phyloP scores from a whole-genome alignment of 2,797 vertebrate species.

The Micromesistius poutassou region DNA sequence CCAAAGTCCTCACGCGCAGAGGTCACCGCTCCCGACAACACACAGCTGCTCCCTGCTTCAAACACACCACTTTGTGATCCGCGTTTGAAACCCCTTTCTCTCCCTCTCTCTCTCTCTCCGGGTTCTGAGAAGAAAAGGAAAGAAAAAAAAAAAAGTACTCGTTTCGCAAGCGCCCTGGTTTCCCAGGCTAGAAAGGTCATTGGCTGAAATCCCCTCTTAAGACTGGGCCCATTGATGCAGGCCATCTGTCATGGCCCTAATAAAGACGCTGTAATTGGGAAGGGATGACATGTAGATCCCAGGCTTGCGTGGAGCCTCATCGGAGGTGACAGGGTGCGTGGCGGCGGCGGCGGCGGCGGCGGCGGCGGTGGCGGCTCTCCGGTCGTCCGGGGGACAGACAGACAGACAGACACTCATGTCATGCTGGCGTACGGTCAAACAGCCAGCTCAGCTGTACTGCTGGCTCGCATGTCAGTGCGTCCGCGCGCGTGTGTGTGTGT shows the following conservation, averaged over 20 bases:
- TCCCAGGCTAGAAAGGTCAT: slow-evolving; percentile 55
- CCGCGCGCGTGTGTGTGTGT: not conserved
- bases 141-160: slow-evolving; percentile 49
- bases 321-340: slow-evolving; percentile 53
- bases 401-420: not conserved
- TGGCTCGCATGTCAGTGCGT: not conserved
- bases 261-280: slow-evolving; percentile 70
- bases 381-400: no score
- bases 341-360: no score
- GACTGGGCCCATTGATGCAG: slow-evolving; percentile 58
- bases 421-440: no score
- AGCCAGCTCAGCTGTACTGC: not conserved
- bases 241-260: slow-evolving; percentile 70
- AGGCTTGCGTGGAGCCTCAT: slow-evolving; percentile 54
- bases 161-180: slow-evolving; percentile 43
- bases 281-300: slow-evolving; percentile 66
- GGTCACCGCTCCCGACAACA: slow-evolving; percentile 29
- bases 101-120: slow-evolving; percentile 9
- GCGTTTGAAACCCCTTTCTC: slow-evolving; percentile 4
- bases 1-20: not conserved
- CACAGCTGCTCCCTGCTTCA: slow-evolving; percentile 48
- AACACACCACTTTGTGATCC: slow-evolving; percentile 40
- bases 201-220: slow-evolving; percentile 70
- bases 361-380: no score
- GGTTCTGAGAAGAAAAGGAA: not conserved